Evolutionary conservation across 2,797 vertebrate species (phyloP).

Genomic region (Pangasius krempfi): DNA sequence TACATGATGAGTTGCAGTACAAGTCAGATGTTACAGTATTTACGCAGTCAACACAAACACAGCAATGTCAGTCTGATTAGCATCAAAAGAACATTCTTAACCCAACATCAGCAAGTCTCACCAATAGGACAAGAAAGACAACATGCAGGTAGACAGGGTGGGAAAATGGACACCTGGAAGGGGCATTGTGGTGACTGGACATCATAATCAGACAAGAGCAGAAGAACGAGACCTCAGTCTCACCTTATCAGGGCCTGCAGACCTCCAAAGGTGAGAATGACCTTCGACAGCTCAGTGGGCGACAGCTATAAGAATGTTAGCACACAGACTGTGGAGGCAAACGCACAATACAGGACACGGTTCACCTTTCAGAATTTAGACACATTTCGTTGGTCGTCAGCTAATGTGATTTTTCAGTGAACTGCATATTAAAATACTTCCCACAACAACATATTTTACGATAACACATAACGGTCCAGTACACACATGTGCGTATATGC

Average conservation of each 20-base stretch:
- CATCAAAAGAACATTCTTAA: constrained; percentile 39
- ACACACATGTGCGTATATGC: neutral
- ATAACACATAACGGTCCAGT: constrained; percentile 5
- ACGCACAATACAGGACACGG: constrained; percentile 8
- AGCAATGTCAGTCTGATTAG: constrained; percentile 48
- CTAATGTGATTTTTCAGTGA: neutral
- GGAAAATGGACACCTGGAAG: constrained; percentile 57
- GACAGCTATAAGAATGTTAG: constrained; percentile 42
- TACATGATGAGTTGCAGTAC: constrained; percentile 3
- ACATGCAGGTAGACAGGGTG: constrained; percentile 55
- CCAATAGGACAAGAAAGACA: constrained; percentile 29
- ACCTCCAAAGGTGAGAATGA: constrained; percentile 69
- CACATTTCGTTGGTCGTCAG: neutral
- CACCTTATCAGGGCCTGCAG: constrained; percentile 66
- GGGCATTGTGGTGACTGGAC: constrained; percentile 48
- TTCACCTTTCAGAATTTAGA: constrained; percentile 1
- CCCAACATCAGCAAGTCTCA: constrained; percentile 40
- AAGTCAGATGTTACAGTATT: constrained; percentile 25
- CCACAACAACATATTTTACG: neutral
- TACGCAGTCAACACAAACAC: neutral
- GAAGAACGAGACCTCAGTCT: constrained; percentile 71
- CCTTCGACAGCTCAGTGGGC: constrained; percentile 67
- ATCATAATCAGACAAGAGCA: constrained; percentile 54
- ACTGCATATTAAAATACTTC: neutral
- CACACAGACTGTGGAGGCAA: constrained; percentile 26